A percentile compares a stretch with the other conserved stretches of the same genome.
Evolutionary conservation across 2,113 vertebrate genomes (phyloP).

Genomic region (Phoxinus phoxinus): DNA sequence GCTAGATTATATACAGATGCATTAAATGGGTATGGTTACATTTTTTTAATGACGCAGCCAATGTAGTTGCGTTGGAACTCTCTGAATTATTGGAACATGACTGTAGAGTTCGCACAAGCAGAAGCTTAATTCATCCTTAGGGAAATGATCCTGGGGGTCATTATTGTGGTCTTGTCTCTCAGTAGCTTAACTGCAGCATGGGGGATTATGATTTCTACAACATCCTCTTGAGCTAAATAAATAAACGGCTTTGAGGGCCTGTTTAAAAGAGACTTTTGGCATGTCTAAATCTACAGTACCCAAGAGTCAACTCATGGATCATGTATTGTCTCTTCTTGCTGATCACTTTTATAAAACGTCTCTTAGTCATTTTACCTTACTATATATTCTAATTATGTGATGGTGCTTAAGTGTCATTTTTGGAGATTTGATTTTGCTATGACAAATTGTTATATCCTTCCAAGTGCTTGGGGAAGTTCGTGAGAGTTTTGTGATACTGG

Average conservation of each 20-base stretch:
- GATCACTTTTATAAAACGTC: not conserved
- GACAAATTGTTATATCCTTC: too few relatives aligned
- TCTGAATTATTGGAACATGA: not conserved
- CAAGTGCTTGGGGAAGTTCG: too few relatives aligned
- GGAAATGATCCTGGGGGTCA: not conserved
- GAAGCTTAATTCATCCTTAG: not conserved
- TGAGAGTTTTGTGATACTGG: too few relatives aligned
- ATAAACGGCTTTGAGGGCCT: not conserved
- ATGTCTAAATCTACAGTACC: not conserved
- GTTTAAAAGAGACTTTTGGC: not conserved
- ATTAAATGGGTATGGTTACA: not conserved
- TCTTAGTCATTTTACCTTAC: not conserved
- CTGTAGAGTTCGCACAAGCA: not conserved
- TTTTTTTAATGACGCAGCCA: not conserved
- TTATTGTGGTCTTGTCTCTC: not conserved
- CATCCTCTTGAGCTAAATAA: not conserved
- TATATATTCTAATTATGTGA: not conserved
- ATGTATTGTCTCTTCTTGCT: not conserved
- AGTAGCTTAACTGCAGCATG: not conserved
- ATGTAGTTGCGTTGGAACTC: not conserved
- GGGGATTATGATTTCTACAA: not conserved
- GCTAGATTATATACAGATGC: not conserved
- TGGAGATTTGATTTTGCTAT: not conserved
- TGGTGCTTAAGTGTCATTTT: not conserved
- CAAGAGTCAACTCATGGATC: not conserved